Evolutionary conservation across 2,113 vertebrate genomes (phyloP), one percentile per base, ranked within the genome.

Genomic region (Oplegnathus fasciatus): DNA sequence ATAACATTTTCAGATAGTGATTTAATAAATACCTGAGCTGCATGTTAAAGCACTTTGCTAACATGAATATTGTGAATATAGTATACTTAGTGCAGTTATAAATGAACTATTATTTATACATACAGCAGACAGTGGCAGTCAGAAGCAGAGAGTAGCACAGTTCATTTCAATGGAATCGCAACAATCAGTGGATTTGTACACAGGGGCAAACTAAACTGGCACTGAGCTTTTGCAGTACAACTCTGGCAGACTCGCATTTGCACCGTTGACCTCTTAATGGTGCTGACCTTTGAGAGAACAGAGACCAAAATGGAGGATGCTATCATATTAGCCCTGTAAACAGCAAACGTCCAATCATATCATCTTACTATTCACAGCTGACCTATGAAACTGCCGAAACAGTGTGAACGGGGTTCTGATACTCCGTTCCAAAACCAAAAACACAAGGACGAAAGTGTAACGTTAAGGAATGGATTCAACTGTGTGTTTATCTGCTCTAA

Each of bases 261-360:
- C 24, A 1, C 2, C 11, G 32, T 1, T 75, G 62, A 65, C 22
- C 13, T 48, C 18, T 61, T 46, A 32, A 40, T 61, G 44, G n/a
- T 5, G 18, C 40, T 75, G 72, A 82, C 77, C 72, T 87, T 60
- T 74, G 15, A 57, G 46, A 64, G 58, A 66, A 64, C 50, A 24
- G 14, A 61, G n/a, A 57, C 4, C 5, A 61, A n/a, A 80, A 69
- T 28, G 13, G 28, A 54, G 30, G 37, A 74, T 65, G 57, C 37
- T 52, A 26, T 66, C 34, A 34, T 52, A 26, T 61, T 44, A 15
- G 30, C 10, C 28, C 34, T 40, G 52, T n/a, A n/a, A n/a, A n/a
- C n/a, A n/a, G n/a, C n/a, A n/a, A n/a, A n/a, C n/a, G n/a, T 6
- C 37, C 20, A 67, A 22, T 48, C 15, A 8, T 8, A 32, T 13